Conservation (phyloP, 2,113 vertebrate genomes). For the Mola mola region DNA sequence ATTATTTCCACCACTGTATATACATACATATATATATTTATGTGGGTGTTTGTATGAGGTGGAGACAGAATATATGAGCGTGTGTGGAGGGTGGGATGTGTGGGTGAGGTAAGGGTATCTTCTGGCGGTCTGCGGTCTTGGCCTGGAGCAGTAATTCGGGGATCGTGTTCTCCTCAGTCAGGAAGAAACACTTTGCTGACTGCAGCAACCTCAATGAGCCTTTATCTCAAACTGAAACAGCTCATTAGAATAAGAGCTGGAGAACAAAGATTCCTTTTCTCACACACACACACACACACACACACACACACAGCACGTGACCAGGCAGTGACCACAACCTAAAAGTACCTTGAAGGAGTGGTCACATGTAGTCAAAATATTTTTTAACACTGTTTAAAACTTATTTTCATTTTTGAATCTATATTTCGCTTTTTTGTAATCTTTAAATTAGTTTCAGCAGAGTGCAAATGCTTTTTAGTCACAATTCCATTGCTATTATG, state of each 20-base stretch:
- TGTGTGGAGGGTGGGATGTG: not conserved
- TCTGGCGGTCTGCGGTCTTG: slow-evolving; percentile 57
- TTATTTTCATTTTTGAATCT: too few species aligned
- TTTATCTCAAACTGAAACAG: slow-evolving; percentile 37
- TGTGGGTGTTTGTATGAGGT: not conserved
- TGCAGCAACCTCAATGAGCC: slow-evolving; percentile 25
- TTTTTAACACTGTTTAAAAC: too few species aligned
- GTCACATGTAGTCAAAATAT: slow-evolving; percentile 2
- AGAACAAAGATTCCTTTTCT: slow-evolving; percentile 5
- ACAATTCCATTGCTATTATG: too few species aligned
- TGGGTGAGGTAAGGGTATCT: slow-evolving; percentile 25
- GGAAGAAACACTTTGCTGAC: slow-evolving; percentile 66
- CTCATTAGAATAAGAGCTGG: slow-evolving; percentile 53
- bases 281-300: not conserved
- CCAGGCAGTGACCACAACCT: not conserved
- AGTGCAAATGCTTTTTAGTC: too few species aligned
- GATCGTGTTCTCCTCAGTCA: slow-evolving; percentile 76
- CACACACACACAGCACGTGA: not conserved
- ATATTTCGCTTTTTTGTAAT: too few species aligned
- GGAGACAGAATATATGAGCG: slow-evolving; percentile 5
- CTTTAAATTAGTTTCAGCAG: too few species aligned
- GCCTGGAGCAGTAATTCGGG: slow-evolving; percentile 43
- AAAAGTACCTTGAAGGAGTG: not conserved
- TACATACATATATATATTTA: not conserved
- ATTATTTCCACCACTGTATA: too few species aligned